phyloP scores from a whole-genome alignment of 2,797 vertebrate species.

The Fundulus diaphanus region DNA sequence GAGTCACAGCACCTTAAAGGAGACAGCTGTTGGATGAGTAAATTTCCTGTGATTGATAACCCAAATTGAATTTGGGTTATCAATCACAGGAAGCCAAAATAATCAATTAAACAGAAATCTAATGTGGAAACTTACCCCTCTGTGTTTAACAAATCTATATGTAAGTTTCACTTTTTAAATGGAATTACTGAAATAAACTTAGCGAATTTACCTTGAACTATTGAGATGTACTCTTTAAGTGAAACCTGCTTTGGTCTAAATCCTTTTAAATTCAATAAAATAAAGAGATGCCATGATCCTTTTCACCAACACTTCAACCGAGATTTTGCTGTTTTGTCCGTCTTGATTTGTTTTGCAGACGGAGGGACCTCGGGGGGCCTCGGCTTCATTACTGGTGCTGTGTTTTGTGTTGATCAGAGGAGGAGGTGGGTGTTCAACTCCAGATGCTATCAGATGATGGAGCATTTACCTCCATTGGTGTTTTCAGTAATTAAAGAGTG shows the following conservation, averaged over 20 bases:
- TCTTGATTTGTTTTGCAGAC: constrained; percentile 53
- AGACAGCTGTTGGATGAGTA: constrained; percentile 2
- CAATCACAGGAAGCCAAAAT: not conserved
- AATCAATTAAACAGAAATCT: not conserved
- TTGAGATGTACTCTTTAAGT: not conserved
- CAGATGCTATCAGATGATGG: constrained; percentile 79
- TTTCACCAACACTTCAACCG: constrained; percentile 33
- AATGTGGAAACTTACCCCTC: not conserved
- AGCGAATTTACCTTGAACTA: not conserved
- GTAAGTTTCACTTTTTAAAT: not conserved
- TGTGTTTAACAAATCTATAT: not conserved
- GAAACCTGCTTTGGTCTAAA: not conserved
- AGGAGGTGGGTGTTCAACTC: constrained; percentile 36
- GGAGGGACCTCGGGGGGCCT: constrained; percentile 55
- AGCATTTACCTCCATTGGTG: constrained; percentile 72
- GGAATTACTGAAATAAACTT: not conserved
- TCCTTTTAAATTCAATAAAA: not conserved
- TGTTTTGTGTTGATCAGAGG: constrained; percentile 51
- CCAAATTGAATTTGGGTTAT: not conserved
- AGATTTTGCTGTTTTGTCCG: constrained; percentile 57
- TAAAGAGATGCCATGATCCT: not conserved
- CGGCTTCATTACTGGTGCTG: constrained; percentile 53
- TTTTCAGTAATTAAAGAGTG: constrained; percentile 79
- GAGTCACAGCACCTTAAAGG: constrained; percentile 30
- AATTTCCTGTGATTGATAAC: too few species aligned